Percentiles rank a stretch among this genome's conserved stretches.
These are phyloP conservation scores for Tetramorium simillimum DNA, from an alignment of 1,140 invertebrate species.

Conservation along the genomic window DNA sequence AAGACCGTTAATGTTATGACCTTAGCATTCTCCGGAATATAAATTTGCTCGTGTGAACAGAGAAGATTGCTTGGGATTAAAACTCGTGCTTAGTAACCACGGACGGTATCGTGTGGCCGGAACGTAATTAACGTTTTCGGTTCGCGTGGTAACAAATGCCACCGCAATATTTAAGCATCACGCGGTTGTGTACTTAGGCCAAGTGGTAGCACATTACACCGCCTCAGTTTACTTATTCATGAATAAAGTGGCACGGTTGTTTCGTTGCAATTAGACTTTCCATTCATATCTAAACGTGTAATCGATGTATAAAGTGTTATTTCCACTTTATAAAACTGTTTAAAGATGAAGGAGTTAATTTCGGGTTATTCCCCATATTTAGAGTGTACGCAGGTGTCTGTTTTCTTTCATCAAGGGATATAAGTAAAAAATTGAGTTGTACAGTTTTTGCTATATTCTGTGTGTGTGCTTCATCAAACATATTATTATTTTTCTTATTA, in stretches of 20 bases:
- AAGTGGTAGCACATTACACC: neutral
- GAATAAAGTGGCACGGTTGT: neutral
- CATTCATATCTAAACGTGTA: slow-evolving; percentile 2
- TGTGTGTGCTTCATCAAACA: too few relatives aligned
- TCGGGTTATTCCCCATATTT: neutral
- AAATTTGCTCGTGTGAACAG: neutral
- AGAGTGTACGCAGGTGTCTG: neutral
- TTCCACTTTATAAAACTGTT: neutral
- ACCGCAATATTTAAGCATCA: slow-evolving; percentile 44
- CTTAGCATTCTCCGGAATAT: neutral
- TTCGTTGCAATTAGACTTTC: neutral
- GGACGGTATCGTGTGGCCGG: slow-evolving; percentile 4
- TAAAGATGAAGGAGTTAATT: slow-evolving; percentile 21
- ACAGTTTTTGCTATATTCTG: too few relatives aligned
- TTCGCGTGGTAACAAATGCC: slow-evolving; percentile 23
- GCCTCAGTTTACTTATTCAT: slow-evolving; percentile 9
- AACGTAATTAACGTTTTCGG: slow-evolving; percentile 41
- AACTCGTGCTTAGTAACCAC: neutral
- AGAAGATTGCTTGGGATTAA: slow-evolving; percentile 35
- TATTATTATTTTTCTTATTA: too few relatives aligned
- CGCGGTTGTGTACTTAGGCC: slow-evolving; percentile 35
- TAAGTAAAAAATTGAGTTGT: too few relatives aligned
- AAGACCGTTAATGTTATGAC: neutral
- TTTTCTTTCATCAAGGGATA: too few relatives aligned
- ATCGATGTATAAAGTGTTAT: neutral